These are phyloP conservation scores for Eleginops maclovinus DNA, from an alignment of 2,113 vertebrate genomes.

Conservation along the genomic window DNA sequence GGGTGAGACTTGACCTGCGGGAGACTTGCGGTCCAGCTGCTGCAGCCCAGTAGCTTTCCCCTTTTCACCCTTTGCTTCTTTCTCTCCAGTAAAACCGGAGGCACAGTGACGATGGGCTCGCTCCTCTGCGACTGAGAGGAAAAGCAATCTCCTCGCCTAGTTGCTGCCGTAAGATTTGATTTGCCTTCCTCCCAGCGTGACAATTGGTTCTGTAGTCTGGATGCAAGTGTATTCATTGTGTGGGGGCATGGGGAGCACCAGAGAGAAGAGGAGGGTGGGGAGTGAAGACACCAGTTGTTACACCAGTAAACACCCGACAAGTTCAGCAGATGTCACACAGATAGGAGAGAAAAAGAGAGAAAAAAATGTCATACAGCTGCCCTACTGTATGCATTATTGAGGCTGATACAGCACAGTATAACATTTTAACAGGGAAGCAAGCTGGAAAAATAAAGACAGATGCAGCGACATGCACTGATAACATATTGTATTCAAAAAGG, in stretches of 20 bases:
- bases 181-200: constrained; percentile 83
- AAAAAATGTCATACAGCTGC: constrained; percentile 67
- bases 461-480: constrained; percentile 65
- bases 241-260: constrained; percentile 61
- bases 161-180: constrained; percentile 84
- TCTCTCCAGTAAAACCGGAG: constrained; percentile 62
- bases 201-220: constrained; percentile 82
- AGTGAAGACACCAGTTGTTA: constrained; percentile 75
- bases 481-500: constrained; percentile 42
- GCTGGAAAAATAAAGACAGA: constrained; percentile 49
- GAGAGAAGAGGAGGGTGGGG: constrained; percentile 44
- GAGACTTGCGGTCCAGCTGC: constrained; percentile 59
- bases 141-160: constrained; percentile 85
- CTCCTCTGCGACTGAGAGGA: constrained; percentile 75
- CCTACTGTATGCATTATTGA: constrained; percentile 56
- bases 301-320: constrained; percentile 75
- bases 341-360: constrained; percentile 67
- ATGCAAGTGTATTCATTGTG: constrained; percentile 82
- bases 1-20: constrained; percentile 70
- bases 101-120: constrained; percentile 51
- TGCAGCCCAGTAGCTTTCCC: constrained; percentile 53
- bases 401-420: constrained; percentile 57
- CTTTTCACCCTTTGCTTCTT: constrained; percentile 63
- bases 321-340: constrained; percentile 78
- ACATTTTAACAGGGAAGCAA: constrained; percentile 60